These are phyloP conservation scores for Bubo scandiacus DNA, from an alignment of 2,113 vertebrate genomes.

Conservation along the genomic window DNA sequence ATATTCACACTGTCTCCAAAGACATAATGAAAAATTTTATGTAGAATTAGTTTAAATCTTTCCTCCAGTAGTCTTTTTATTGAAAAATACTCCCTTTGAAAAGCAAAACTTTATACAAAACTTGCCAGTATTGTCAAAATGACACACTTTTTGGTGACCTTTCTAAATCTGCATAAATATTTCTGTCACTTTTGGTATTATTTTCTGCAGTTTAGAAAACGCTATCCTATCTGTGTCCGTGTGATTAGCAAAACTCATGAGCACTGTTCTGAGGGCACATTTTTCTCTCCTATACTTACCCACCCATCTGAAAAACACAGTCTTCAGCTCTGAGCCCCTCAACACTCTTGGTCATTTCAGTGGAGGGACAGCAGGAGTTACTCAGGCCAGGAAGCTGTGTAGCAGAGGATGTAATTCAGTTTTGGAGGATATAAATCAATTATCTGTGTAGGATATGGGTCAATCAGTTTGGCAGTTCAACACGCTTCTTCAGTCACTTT, in stretches of 20 bases:
- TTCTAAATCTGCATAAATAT: neutral
- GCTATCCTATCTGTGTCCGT: neutral
- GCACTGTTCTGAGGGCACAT: neutral
- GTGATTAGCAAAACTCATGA: neutral
- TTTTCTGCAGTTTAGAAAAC: neutral
- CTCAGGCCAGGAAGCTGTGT: neutral
- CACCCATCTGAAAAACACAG: neutral
- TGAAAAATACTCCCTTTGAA: conserved; percentile 3
- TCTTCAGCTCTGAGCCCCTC: neutral
- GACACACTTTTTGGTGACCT: neutral
- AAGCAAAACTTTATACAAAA: neutral
- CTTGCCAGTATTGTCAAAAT: conserved; percentile 9
- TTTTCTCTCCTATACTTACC: neutral
- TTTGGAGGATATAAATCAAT: neutral
- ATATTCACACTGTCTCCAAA: conserved; percentile 20
- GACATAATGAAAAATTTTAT: neutral
- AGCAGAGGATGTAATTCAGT: neutral
- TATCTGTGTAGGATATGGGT: neutral
- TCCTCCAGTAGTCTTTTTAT: neutral
- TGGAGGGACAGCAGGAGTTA: neutral
- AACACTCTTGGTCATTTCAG: neutral
- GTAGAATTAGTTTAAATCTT: neutral
- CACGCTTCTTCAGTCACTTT: neutral
- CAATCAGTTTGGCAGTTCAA: neutral
- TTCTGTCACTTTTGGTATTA: neutral